phyloP scores from a whole-genome alignment of 2,888 invertebrate genomes.

The Stenodera caucasica region DNA sequence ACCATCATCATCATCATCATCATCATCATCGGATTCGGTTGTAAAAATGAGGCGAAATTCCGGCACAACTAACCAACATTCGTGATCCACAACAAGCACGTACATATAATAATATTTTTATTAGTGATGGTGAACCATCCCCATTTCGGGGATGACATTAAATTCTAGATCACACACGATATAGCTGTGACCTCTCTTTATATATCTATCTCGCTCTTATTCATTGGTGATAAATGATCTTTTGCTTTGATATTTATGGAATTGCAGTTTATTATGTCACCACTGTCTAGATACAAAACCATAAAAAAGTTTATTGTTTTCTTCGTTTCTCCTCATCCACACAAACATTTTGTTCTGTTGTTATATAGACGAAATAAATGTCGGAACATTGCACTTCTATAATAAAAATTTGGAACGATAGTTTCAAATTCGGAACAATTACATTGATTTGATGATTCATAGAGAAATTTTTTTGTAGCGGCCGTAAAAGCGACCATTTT shows the following conservation, averaged over 20 bases:
- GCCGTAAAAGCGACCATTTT: neutral
- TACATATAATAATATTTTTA: slow-evolving; percentile 9
- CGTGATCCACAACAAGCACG: neutral
- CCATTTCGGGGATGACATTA: slow-evolving; percentile 48
- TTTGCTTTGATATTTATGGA: slow-evolving; percentile 44
- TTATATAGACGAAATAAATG: neutral
- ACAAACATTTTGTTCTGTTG: neutral
- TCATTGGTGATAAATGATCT: slow-evolving; percentile 47
- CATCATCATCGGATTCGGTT: slow-evolving; percentile 29
- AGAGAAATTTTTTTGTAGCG: neutral
- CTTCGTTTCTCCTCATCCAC: neutral
- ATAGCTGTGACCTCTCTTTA: slow-evolving; percentile 41
- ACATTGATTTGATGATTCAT: neutral
- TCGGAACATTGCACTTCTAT: neutral
- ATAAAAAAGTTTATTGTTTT: slow-evolving; percentile 26
- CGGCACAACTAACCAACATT: too few species aligned
- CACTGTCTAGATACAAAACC: slow-evolving; percentile 17
- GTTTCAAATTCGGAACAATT: neutral
- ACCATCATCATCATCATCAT: too few species aligned
- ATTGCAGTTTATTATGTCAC: slow-evolving; percentile 42
- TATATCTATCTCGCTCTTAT: neutral
- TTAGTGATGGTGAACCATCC: neutral
- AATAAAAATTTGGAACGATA: neutral
- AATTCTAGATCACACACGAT: slow-evolving; percentile 45
- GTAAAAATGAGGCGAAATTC: slow-evolving; percentile 28